These are phyloP conservation scores for Cuculus canorus DNA, from an alignment of 2,797 vertebrate species.

Conservation along the genomic window DNA sequence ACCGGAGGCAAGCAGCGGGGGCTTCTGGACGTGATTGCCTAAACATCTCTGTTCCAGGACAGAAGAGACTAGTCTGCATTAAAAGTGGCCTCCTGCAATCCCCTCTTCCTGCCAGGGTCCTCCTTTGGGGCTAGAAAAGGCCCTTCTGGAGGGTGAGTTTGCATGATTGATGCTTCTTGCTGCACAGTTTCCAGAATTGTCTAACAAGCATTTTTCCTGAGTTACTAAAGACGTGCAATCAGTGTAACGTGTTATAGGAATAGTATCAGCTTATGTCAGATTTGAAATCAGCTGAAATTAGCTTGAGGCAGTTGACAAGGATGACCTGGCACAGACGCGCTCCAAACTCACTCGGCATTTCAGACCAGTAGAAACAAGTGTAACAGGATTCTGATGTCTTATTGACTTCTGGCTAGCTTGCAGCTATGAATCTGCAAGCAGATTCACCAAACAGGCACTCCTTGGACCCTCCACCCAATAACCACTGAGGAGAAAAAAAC, in stretches of 20 bases:
- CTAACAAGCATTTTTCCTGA: not conserved
- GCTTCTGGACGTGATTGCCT: not conserved
- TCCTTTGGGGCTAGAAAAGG: not conserved
- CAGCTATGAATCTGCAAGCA: not conserved
- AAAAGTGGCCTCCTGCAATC: not conserved
- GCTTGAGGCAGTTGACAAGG: not conserved
- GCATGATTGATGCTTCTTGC: not conserved
- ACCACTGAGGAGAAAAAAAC: not conserved
- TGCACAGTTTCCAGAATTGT: not conserved
- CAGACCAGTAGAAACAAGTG: not conserved
- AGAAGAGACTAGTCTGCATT: not conserved
- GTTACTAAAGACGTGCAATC: not conserved
- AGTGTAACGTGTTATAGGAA: conserved; percentile 6
- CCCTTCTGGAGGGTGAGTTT: not conserved
- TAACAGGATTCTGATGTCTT: not conserved
- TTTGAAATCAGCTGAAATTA: conserved; percentile 38
- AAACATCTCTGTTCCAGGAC: not conserved
- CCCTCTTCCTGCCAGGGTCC: not conserved
- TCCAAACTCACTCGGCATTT: not conserved
- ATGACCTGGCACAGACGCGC: not conserved
- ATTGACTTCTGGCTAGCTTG: not conserved
- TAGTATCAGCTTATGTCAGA: not conserved
- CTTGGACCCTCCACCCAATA: not conserved
- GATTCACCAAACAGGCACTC: not conserved
- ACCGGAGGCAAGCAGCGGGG: not conserved